Percentiles rank a stretch among this genome's conserved stretches.
phyloP scores from a whole-genome alignment of 2,797 vertebrate genomes.

The Falco novaeseelandiae region DNA sequence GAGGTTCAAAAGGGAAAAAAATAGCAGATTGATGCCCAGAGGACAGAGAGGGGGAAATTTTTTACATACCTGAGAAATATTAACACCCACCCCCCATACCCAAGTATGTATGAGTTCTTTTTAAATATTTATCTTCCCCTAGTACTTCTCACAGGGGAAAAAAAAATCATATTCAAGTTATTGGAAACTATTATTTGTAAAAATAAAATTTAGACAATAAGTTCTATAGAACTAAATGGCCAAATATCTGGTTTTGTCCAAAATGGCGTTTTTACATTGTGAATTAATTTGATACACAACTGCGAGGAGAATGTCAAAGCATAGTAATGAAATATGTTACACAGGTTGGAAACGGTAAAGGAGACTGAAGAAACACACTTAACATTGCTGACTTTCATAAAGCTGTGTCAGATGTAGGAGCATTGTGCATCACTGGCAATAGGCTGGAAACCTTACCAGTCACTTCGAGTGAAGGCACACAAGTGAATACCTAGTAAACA shows the following conservation, averaged over 20 bases:
- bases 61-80: not conserved
- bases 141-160: not conserved
- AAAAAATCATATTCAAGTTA: not conserved
- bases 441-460: not conserved
- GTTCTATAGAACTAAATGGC: not conserved
- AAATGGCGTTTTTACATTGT: not conserved
- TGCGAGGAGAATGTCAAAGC: not conserved
- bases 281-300: not conserved
- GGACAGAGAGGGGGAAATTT: not conserved
- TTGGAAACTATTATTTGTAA: not conserved
- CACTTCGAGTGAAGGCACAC: not conserved
- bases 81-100: too few relatives aligned
- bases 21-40: not conserved
- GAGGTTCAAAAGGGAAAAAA: not conserved
- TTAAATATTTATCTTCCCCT: not conserved
- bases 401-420: not conserved
- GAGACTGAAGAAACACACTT: not conserved
- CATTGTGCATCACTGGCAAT: accelerated
- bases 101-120: not conserved
- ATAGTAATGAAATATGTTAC: not conserved
- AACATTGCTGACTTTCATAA: not conserved
- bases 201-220: not conserved
- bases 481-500: not conserved
- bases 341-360: not conserved
- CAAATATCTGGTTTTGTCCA: not conserved